Evolutionary conservation across 2,888 invertebrate genomes (phyloP).

Genomic region (Tridacna gigas): DNA sequence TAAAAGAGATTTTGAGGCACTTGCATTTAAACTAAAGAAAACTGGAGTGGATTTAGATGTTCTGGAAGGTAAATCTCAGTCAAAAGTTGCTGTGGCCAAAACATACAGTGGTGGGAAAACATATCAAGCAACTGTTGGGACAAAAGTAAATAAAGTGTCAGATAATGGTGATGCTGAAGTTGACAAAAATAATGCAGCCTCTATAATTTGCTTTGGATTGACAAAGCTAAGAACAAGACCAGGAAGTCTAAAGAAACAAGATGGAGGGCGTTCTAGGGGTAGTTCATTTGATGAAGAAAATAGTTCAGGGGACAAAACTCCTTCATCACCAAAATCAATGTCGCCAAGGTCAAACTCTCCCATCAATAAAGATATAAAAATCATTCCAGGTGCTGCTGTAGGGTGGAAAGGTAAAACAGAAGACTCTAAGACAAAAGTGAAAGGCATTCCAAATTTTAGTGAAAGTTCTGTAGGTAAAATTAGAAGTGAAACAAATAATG

Average conservation of each 20-base stretch:
- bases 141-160: constrained; percentile 40
- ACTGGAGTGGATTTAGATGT: constrained; percentile 44
- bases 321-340: constrained; percentile 28
- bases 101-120: constrained; percentile 57
- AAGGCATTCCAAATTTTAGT: constrained; percentile 39
- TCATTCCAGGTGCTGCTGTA: constrained; percentile 53
- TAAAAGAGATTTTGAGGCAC: constrained; percentile 49
- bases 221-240: constrained; percentile 59
- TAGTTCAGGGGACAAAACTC: neutral
- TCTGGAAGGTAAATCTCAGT: constrained; percentile 12
- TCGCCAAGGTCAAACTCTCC: constrained; percentile 31
- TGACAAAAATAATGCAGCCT: constrained; percentile 41
- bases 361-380: constrained; percentile 37
- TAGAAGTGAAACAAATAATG: constrained; percentile 32
- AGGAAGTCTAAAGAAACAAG: constrained; percentile 40
- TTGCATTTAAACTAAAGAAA: constrained; percentile 49
- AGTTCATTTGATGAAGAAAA: constrained; percentile 43
- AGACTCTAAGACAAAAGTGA: constrained; percentile 12
- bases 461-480: constrained; percentile 57
- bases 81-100: constrained; percentile 55
- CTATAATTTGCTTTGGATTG: constrained; percentile 53
- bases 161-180: constrained; percentile 33
- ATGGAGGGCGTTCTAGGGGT: constrained; percentile 28
- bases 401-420: constrained; percentile 57
- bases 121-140: constrained; percentile 50